Base-by-base conservation (phyloP, 2,113 vertebrate species). In the Amblyornis subalaris region DNA sequence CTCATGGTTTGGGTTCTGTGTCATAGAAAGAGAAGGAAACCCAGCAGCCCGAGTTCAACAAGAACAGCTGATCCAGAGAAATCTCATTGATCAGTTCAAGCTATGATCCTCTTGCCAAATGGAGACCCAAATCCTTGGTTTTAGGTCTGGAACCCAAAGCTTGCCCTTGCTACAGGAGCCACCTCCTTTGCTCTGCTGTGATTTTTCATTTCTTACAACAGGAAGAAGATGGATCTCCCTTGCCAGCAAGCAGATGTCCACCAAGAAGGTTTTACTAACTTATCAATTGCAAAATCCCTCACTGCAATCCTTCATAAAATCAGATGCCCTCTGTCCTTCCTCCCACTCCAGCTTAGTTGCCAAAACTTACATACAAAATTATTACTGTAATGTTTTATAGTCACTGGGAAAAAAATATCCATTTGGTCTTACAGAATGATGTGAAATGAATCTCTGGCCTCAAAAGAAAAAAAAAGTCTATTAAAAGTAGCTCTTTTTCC, bases 361-460 rank as follows among this genome's bases (percentile, higher is more conserved):
- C 91, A 96, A 94, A 92, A 88, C 78, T 95, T 94, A 95, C 90
- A 91, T 89, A 81, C 51, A 78, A 80, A 94, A 94, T 95, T 82
- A 93, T 95, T 92, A 90, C 81, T 88, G 79, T 77, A 69, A 79
- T 81, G 60, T 95, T 97, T 97, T 84, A 80, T 67, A 96, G 90
- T 90, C 86, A 92, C 58, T 96, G 88, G 82, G 94, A 91, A 93
- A 84, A 82, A 93, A 76, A 83, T 3, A 95, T 67, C 84, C 91
- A 92, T 62, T 89, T 74, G 76, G 70, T 85, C 87, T 90, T 93
- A 69, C 94, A 93, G 95, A 93, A 88, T 91, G 80, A 92, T 93
- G 85, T 94, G 91, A 95, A 96, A 96, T 88, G 67, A 88, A 80
- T 95, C 93, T 93, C 94, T 93, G 94, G 85, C 91, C 93, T 88